Percentiles rank a stretch among this genome's conserved stretches.
These are phyloP conservation scores for Parasteatoda tepidariorum DNA, from an alignment of 1,140 invertebrate species.

Conservation along the genomic window DNA sequence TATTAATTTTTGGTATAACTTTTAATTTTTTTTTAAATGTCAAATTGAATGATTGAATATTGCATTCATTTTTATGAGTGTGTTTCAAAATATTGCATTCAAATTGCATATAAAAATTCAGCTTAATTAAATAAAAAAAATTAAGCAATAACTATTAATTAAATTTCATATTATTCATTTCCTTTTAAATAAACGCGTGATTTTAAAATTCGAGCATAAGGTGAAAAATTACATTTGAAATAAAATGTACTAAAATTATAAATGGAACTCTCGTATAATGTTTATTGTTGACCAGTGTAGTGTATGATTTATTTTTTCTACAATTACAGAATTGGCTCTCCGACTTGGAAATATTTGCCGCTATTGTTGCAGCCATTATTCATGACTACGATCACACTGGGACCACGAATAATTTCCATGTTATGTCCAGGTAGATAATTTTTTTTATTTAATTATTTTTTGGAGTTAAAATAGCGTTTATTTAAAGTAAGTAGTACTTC, in stretches of 20 bases:
- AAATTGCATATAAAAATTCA: too few relatives aligned
- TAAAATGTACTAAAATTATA: background rate
- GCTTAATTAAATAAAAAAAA: too few relatives aligned
- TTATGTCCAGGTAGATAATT: conserved; percentile 85
- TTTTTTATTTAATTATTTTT: background rate
- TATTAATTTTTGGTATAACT: too few relatives aligned
- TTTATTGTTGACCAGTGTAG: conserved; percentile 24
- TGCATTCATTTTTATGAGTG: background rate
- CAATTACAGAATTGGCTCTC: conserved; percentile 87
- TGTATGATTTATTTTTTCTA: conserved; percentile 30
- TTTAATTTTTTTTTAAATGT: background rate
- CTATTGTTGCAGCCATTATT: conserved; percentile 90
- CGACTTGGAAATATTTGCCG: conserved; percentile 95
- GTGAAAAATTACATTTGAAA: background rate
- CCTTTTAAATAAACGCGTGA: background rate
- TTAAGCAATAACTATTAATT: too few relatives aligned
- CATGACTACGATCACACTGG: conserved; percentile 98
- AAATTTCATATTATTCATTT: too few relatives aligned
- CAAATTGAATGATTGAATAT: background rate
- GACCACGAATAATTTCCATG: conserved; percentile 98
- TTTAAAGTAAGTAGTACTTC: too few relatives aligned
- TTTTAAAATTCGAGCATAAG: conserved; percentile 28
- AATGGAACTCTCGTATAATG: conserved; percentile 42
- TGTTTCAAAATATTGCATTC: background rate
- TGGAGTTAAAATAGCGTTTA: too few relatives aligned